Base-by-base conservation (phyloP, 2,113 vertebrate species). In the Podilymbus podiceps region DNA sequence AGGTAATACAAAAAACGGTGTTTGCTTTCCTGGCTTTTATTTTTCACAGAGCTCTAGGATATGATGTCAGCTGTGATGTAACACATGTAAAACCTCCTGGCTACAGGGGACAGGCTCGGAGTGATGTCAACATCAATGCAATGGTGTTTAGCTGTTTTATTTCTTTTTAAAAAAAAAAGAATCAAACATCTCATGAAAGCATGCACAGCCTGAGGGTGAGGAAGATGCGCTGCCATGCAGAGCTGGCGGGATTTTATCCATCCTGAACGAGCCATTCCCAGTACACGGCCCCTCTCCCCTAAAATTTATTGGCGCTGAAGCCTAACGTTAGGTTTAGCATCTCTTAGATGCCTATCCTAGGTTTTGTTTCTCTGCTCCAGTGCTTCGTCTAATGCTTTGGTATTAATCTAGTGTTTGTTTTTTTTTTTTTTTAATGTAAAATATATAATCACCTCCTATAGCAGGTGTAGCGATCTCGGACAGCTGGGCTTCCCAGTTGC, bases 391-490 rank as follows among this genome's bases (percentile, higher is more conserved):
- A 42, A 10, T 44, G 27, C 30, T 52, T 78, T 1, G 5, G 8
- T 17, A 44, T 68, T 63, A 25, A 71, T 44, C 38, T 14, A n/a
- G 35, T n/a, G n/a, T n/a, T n/a, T n/a, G n/a, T n/a, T n/a, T 73
- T 14, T 4, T 38, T 33, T 13, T 31, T 50, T 72, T 42, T 71
- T 24, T 12, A 22, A 44, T 25, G 31, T 50, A 25, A 55, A 58
- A 11, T 25, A 27, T 8, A 8, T 10, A 24, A 49, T 23, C 67
- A 5, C 15, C 18, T 30, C 6, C 47, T 33, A 35, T 6, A 50
- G 63, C 31, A 38, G 33, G 4, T 8, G 33, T 11, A 2, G 16
- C 0, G 5, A 11, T 3, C 30, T 4, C 0, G 1, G 42, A 11
- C 9, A 42, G 46, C 68, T 14, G 76, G 46, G 38, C 46, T 55